phyloP scores from a whole-genome alignment of 92 coral and sea anemone genomes.

The Epizoanthus ramosus region DNA sequence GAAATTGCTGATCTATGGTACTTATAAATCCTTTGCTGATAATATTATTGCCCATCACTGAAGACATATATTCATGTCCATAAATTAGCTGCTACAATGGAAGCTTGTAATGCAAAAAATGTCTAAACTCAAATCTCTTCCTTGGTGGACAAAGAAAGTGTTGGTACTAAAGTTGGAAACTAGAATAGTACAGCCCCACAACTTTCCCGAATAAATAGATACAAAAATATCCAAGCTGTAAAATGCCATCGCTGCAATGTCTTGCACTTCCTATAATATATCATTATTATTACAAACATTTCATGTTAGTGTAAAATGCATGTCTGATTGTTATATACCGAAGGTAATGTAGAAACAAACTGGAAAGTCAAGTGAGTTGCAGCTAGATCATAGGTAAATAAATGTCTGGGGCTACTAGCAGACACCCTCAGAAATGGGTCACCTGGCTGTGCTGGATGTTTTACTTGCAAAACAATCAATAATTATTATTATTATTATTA shows the following conservation, averaged over 20 bases:
- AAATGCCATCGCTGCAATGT: neutral
- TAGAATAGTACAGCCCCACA: neutral
- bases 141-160: neutral
- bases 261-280: neutral
- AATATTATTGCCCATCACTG: too few species aligned
- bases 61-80: too few species aligned
- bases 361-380: neutral
- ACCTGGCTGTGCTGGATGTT: too few species aligned
- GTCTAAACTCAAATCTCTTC: neutral
- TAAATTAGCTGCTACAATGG: too few species aligned
- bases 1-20: too few species aligned
- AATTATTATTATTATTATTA: too few species aligned
- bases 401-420: too few species aligned
- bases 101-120: neutral
- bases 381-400: too few species aligned
- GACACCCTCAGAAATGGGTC: too few species aligned
- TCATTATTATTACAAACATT: neutral
- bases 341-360: neutral
- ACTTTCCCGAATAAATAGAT: conserved; percentile 1
- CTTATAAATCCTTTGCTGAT: too few species aligned
- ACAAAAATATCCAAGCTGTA: conserved; percentile 2
- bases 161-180: neutral
- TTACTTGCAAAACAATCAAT: too few species aligned
- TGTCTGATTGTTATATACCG: neutral
- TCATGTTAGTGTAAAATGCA: neutral